Percentiles rank a stretch among this genome's conserved stretches.
Conservation (phyloP, 2,888 invertebrate genomes). For the Siphonodentalium dalli region DNA sequence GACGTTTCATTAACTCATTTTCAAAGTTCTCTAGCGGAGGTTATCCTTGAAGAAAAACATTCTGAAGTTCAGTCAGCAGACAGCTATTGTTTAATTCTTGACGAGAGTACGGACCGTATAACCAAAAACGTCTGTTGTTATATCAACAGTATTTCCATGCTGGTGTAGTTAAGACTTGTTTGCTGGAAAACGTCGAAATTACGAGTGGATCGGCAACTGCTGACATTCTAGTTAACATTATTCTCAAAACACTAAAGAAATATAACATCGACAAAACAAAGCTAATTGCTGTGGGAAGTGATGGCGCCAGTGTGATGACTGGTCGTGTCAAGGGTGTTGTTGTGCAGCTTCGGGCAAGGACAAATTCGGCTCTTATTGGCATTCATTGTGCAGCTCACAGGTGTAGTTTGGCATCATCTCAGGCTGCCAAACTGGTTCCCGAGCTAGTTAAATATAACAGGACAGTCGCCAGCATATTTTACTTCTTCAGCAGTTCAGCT, state of each 20-base stretch:
- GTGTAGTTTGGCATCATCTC: slow-evolving; percentile 16
- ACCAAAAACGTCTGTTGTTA: slow-evolving; percentile 12
- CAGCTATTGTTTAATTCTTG: background rate
- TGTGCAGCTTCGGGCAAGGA: background rate
- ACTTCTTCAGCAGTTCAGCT: slow-evolving; percentile 19
- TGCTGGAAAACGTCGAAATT: slow-evolving; percentile 10
- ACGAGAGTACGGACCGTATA: slow-evolving; percentile 20
- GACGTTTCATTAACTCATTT: slow-evolving; percentile 12
- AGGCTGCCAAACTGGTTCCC: slow-evolving; percentile 15
- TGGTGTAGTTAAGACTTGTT: background rate
- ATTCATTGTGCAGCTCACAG: slow-evolving; percentile 22
- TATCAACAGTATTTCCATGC: slow-evolving; percentile 14
- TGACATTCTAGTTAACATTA: background rate
- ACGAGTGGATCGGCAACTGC: slow-evolving; percentile 7
- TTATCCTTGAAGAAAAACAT: slow-evolving; percentile 4
- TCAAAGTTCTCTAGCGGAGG: slow-evolving; percentile 7
- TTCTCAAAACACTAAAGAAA: too few species aligned
- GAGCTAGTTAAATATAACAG: slow-evolving; percentile 6
- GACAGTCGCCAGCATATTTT: slow-evolving; percentile 9
- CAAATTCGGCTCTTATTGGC: slow-evolving; percentile 16
- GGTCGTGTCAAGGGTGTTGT: slow-evolving; percentile 16
- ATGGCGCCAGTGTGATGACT: slow-evolving; percentile 27
- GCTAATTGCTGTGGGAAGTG: slow-evolving; percentile 19
- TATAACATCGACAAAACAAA: too few species aligned
- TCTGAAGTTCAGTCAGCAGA: background rate